phyloP scores from a whole-genome alignment of 2,888 invertebrate genomes.

The Thereva unica region DNA sequence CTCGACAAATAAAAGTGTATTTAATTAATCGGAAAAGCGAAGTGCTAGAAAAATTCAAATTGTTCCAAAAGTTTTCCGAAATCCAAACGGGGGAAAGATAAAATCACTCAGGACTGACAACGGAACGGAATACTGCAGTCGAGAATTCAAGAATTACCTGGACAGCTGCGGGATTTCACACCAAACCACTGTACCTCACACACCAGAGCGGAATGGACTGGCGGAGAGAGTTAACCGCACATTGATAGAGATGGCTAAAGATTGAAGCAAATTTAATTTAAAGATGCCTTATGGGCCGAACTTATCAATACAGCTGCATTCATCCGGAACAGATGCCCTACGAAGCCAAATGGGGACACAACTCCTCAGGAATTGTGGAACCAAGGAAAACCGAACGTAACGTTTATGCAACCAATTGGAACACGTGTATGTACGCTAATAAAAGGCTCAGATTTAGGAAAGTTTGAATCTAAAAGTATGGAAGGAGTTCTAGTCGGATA shows the following conservation, averaged over 20 bases:
- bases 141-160: constrained; percentile 39
- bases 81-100: constrained; percentile 37
- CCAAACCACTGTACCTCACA: constrained; percentile 40
- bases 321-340: constrained; percentile 42
- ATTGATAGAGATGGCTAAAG: constrained; percentile 42
- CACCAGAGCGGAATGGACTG: constrained; percentile 43
- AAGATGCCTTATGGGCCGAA: constrained; percentile 43
- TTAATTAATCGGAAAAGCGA: constrained; percentile 35
- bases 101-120: constrained; percentile 40
- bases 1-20: constrained; percentile 27
- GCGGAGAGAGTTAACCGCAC: constrained; percentile 42
- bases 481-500: constrained; percentile 24
- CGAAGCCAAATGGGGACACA: constrained; percentile 36
- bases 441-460: not conserved
- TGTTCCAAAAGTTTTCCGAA: constrained; percentile 32
- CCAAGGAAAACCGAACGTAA: not conserved
- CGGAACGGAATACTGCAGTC: constrained; percentile 35
- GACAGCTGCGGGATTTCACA: constrained; percentile 40
- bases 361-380: constrained; percentile 42
- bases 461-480: constrained; percentile 6
- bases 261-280: constrained; percentile 31
- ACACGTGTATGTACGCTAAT: not conserved
- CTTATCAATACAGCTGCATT: constrained; percentile 42
- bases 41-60: constrained; percentile 37
- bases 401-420: not conserved